Conservation (phyloP, 2,797 vertebrate species). For the Heteromormyrus szaboi region DNA sequence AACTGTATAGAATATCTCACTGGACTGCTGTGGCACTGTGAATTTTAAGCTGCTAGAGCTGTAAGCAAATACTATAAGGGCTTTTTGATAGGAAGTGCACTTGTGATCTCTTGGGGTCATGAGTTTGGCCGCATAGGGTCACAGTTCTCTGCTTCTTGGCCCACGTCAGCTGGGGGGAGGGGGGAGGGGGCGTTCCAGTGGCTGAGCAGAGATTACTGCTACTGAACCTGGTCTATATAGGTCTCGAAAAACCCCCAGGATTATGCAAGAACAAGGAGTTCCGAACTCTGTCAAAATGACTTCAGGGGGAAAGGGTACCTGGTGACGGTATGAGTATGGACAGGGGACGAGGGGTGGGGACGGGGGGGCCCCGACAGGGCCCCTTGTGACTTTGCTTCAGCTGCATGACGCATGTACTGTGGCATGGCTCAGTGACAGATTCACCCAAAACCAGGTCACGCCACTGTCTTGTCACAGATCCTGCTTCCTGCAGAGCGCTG, state of each 20-base stretch:
- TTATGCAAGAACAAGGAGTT: not conserved
- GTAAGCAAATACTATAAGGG: not conserved
- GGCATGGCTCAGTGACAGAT: not conserved
- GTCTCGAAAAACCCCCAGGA: not conserved
- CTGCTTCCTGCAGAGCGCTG: not conserved
- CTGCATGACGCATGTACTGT: not conserved
- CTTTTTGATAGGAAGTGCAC: not conserved
- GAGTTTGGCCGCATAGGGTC: not conserved
- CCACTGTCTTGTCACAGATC: not conserved
- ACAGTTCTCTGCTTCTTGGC: not conserved
- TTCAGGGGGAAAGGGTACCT: not conserved
- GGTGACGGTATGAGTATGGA: not conserved
- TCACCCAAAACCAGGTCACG: not conserved
- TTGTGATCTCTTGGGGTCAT: not conserved
- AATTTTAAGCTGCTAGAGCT: not conserved
- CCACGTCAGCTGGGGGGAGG: not conserved
- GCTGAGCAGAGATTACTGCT: not conserved
- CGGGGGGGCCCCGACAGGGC: not conserved
- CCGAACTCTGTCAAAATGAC: not conserved
- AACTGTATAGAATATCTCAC: not conserved
- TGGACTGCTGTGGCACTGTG: not conserved
- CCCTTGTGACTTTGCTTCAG: not conserved
- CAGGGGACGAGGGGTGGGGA: not conserved
- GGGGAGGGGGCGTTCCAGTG: not conserved
- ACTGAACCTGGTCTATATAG: not conserved